A percentile compares a stretch with the other conserved stretches of the same genome.
These are phyloP conservation scores for Laspeyria flexula DNA, from an alignment of 2,888 invertebrate genomes.

Conservation along the genomic window DNA sequence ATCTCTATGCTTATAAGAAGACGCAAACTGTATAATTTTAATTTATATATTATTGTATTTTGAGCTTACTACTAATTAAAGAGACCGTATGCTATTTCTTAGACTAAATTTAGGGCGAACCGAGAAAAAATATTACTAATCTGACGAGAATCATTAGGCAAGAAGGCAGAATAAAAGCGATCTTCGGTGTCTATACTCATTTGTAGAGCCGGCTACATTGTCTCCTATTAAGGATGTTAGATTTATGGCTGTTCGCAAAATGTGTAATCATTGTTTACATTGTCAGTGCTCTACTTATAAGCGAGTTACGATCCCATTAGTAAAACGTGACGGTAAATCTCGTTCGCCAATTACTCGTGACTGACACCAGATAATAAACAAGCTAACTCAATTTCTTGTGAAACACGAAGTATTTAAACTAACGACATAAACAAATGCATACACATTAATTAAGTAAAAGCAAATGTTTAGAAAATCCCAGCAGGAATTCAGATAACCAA, in stretches of 20 bases:
- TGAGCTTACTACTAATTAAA: too few relatives aligned
- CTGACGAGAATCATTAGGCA: too few relatives aligned
- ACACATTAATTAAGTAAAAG: constrained; percentile 61
- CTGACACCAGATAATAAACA: constrained; percentile 59
- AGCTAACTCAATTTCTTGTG: constrained; percentile 58
- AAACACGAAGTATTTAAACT: constrained; percentile 60
- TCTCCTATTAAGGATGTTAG: neutral
- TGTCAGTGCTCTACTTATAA: constrained; percentile 14
- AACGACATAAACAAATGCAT: constrained; percentile 64
- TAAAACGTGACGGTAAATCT: constrained; percentile 52
- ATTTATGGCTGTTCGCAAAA: neutral
- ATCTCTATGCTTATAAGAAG: too few relatives aligned
- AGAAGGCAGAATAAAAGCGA: too few relatives aligned
- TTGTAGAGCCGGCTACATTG: too few relatives aligned
- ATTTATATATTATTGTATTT: too few relatives aligned
- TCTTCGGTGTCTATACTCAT: too few relatives aligned
- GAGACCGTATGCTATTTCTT: too few relatives aligned
- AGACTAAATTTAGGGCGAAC: too few relatives aligned
- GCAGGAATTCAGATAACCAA: constrained; percentile 42
- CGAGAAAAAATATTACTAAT: too few relatives aligned
- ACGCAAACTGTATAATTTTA: too few relatives aligned
- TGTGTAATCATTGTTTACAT: neutral
- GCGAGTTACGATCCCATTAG: constrained; percentile 31
- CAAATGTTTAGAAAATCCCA: constrained; percentile 55
- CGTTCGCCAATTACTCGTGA: constrained; percentile 58